These are phyloP conservation scores for Protonibea diacanthus DNA, from an alignment of 2,797 vertebrate genomes.

Conservation along the genomic window DNA sequence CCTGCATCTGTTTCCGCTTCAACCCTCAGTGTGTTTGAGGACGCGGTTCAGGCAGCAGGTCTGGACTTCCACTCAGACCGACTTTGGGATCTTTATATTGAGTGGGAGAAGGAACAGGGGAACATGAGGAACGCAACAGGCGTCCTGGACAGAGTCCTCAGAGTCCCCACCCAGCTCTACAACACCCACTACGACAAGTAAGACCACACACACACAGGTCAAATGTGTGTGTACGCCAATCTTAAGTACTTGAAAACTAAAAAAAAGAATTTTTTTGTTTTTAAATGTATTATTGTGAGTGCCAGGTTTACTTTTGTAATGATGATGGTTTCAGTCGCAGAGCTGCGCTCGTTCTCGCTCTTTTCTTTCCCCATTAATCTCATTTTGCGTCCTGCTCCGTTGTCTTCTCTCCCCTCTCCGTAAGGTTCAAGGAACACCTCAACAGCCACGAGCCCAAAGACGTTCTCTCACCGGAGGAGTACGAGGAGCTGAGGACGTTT, in stretches of 20 bases:
- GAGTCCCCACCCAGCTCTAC: constrained; percentile 90
- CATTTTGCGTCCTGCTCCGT: neutral
- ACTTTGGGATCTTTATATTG: constrained; percentile 90
- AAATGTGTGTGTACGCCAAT: neutral
- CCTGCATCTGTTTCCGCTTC: neutral
- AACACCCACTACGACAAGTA: constrained; percentile 91
- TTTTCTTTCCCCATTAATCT: neutral
- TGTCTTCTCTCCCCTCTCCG: neutral
- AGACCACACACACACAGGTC: constrained; percentile 30
- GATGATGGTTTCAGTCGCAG: too few relatives aligned
- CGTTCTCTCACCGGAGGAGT: constrained; percentile 85
- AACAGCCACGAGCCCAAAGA: constrained; percentile 80
- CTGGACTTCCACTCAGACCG: constrained; percentile 92
- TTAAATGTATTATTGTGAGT: neutral
- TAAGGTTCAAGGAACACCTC: constrained; percentile 88
- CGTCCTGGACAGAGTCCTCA: constrained; percentile 86
- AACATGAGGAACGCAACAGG: constrained; percentile 81
- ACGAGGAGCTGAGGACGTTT: constrained; percentile 80
- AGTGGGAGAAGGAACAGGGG: constrained; percentile 90
- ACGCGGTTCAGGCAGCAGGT: constrained; percentile 84
- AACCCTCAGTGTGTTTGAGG: constrained; percentile 85
- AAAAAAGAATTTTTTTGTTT: too few relatives aligned
- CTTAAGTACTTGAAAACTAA: too few relatives aligned
- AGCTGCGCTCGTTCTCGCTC: neutral
- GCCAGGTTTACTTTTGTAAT: neutral